Percentiles rank a stretch among this genome's conserved stretches.
Evolutionary conservation across 1,140 invertebrate species (phyloP).

Genomic region (Heterodera carotae): DNA sequence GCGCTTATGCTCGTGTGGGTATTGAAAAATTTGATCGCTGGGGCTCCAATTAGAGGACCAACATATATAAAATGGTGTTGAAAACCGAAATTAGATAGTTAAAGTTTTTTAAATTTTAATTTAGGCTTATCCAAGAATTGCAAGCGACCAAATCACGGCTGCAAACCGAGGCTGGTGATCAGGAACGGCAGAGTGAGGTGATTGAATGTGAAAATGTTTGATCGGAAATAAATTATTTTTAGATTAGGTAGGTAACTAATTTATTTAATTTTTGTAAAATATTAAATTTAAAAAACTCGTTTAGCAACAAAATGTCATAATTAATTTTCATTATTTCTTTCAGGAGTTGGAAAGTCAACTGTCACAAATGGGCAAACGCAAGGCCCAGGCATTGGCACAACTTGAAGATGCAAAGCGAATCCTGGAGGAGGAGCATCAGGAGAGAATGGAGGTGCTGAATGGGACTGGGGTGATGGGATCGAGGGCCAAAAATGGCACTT

Average conservation of each 20-base stretch:
- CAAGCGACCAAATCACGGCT: conserved; percentile 43
- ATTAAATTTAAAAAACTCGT: no score
- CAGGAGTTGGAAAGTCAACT: conserved; percentile 38
- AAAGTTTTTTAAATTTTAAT: background rate
- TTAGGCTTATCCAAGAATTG: conserved; percentile 28
- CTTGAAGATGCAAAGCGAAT: conserved; percentile 54
- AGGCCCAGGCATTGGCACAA: conserved; percentile 51
- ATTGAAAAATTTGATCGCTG: no score
- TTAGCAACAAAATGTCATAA: no score
- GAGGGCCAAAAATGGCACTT: no score
- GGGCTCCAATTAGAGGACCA: no score
- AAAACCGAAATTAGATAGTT: no score
- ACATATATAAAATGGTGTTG: no score
- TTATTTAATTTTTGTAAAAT: no score
- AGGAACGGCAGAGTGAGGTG: conserved; percentile 50
- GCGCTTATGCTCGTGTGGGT: no score
- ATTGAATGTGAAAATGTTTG: background rate
- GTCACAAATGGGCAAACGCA: conserved; percentile 46
- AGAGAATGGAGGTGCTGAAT: conserved; percentile 28
- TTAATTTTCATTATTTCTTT: conserved; percentile 1
- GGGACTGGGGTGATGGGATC: no score
- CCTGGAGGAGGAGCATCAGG: conserved; percentile 49
- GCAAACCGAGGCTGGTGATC: conserved; percentile 45
- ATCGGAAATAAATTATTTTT: no score
- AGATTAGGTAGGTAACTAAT: no score